Conservation (phyloP, 2,113 vertebrate genomes). For the Fulmarus glacialis region DNA sequence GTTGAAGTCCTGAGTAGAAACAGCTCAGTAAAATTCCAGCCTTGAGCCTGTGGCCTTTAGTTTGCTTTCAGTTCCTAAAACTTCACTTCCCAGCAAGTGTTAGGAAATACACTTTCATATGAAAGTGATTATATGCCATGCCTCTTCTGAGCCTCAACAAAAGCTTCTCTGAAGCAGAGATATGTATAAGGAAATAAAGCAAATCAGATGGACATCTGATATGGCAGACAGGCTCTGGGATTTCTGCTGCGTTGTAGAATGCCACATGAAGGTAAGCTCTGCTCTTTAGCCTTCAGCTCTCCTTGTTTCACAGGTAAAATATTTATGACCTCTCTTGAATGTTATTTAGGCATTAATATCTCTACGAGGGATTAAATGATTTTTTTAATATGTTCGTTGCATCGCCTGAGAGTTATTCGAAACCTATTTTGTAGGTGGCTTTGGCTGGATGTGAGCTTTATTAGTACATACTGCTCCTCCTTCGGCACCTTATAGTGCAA, state of each 20-base stretch:
- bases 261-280: not conserved
- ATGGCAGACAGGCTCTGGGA: not conserved
- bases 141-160: not conserved
- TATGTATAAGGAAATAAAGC: not conserved
- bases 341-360: not conserved
- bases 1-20: not conserved
- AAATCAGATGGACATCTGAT: not conserved
- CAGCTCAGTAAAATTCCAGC: slow-evolving; percentile 46
- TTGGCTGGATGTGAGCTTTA: not conserved
- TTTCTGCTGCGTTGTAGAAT: not conserved
- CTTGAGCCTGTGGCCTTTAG: not conserved
- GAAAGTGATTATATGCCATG: too few species aligned
- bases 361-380: not conserved
- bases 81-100: not conserved
- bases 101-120: not conserved
- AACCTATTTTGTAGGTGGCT: not conserved
- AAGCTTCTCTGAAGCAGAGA: not conserved
- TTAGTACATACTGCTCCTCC: not conserved
- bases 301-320: not conserved
- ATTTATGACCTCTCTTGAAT: not conserved
- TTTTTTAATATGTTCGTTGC: not conserved
- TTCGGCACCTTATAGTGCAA: not conserved
- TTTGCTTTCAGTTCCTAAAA: not conserved
- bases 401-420: not conserved
- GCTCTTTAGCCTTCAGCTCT: not conserved